Evolutionary conservation across 2,113 vertebrate species (phyloP).

Genomic region (Atrichornis clamosus): DNA sequence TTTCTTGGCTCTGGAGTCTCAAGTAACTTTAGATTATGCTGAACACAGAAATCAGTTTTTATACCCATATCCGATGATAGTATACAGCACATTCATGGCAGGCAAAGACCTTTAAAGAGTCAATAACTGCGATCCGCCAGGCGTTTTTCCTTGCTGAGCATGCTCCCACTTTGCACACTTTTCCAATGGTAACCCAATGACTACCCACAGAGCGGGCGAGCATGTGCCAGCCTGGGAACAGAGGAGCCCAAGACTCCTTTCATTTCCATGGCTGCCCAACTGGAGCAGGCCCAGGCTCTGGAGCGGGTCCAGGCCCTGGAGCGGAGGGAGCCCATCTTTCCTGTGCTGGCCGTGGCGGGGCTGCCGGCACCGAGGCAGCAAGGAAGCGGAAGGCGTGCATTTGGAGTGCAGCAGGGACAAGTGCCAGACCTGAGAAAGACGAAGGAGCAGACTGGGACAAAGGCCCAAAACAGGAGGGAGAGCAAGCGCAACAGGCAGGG

Average conservation of each 20-base stretch:
- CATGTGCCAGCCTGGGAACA: neutral
- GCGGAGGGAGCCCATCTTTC: neutral
- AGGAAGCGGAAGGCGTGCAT: neutral
- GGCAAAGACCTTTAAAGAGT: neutral
- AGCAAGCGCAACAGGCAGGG: neutral
- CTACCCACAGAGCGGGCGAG: rapidly evolving
- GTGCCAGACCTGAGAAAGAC: neutral
- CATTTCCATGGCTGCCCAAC: neutral
- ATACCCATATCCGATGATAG: neutral
- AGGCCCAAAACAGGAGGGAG: neutral
- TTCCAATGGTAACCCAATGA: neutral
- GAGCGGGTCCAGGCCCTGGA: neutral
- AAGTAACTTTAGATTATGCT: constrained; percentile 12
- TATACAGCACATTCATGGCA: neutral
- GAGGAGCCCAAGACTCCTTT: neutral
- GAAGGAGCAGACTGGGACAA: neutral
- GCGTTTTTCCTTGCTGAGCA: neutral
- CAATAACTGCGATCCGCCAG: neutral
- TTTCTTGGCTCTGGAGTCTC: neutral
- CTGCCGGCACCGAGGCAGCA: neutral
- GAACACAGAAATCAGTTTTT: neutral
- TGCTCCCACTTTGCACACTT: rapidly evolving
- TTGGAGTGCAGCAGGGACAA: neutral
- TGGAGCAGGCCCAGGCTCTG: neutral
- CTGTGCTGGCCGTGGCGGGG: rapidly evolving